Evolutionary conservation across 2,113 vertebrate genomes (phyloP).

Genomic region (Actenoides lindsayi): DNA sequence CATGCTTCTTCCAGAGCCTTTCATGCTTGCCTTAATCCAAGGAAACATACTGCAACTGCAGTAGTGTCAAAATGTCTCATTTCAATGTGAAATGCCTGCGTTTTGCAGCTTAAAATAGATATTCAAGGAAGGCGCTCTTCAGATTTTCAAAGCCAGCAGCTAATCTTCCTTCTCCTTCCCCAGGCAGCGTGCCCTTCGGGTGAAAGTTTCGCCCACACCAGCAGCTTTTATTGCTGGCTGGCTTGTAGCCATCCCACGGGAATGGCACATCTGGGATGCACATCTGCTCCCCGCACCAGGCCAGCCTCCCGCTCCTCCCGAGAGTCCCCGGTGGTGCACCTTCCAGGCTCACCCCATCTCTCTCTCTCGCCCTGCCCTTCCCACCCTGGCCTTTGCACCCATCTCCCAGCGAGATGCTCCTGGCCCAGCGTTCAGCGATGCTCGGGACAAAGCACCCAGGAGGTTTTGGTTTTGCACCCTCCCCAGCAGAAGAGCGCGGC

Average conservation of each 20-base stretch:
- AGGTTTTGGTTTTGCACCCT: neutral
- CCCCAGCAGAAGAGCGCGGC: neutral
- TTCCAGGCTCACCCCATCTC: neutral
- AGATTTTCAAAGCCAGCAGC: neutral
- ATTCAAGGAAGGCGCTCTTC: neutral
- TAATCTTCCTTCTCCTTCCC: neutral
- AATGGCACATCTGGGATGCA: neutral
- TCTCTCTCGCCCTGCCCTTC: neutral
- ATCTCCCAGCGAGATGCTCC: neutral
- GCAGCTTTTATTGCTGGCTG: neutral
- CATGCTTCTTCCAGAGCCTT: neutral
- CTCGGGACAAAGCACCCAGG: neutral
- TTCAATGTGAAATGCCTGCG: neutral
- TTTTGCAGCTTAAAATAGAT: conserved; percentile 1
- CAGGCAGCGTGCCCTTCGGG: neutral
- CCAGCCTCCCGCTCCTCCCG: neutral
- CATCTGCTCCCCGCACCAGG: neutral
- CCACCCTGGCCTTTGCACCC: neutral
- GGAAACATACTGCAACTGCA: neutral
- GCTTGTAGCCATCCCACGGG: neutral
- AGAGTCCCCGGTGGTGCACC: no score
- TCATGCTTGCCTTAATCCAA: neutral
- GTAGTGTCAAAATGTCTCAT: neutral
- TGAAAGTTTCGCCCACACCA: neutral
- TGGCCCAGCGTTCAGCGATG: neutral